Conservation (phyloP, 2,888 invertebrate species). For the Sarcophaga variegata region DNA sequence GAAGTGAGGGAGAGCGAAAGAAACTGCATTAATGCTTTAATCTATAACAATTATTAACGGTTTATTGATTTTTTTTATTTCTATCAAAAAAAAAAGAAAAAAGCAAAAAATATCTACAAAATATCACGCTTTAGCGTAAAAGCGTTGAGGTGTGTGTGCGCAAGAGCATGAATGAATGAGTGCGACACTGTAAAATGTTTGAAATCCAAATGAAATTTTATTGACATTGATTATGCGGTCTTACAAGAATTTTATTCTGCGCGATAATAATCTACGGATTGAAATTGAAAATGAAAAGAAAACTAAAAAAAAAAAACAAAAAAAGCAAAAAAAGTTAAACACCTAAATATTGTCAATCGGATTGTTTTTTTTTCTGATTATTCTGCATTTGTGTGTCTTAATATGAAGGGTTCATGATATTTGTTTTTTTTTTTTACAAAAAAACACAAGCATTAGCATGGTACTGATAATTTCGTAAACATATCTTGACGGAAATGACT, state of each 20-base stretch:
- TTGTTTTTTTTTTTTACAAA: too few species aligned
- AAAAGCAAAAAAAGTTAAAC: neutral
- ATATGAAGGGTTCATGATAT: too few species aligned
- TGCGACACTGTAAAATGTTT: conserved; percentile 38
- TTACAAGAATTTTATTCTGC: conserved; percentile 1
- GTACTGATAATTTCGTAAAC: too few species aligned
- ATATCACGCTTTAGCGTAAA: too few species aligned
- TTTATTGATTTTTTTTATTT: conserved; percentile 58
- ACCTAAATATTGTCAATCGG: neutral
- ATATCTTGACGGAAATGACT: too few species aligned
- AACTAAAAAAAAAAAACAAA: too few species aligned
- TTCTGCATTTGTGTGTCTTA: too few species aligned
- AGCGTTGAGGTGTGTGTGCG: neutral
- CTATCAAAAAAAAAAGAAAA: neutral
- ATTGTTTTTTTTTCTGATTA: neutral
- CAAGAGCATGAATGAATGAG: neutral
- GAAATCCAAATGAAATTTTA: conserved; percentile 32
- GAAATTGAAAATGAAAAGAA: too few species aligned
- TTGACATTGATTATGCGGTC: conserved; percentile 51
- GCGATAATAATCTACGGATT: too few species aligned
- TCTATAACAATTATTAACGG: conserved; percentile 57
- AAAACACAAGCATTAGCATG: too few species aligned
- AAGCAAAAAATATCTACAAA: too few species aligned
- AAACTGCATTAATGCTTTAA: conserved; percentile 31
- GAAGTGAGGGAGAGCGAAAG: neutral